Base-by-base conservation (phyloP, 1,140 invertebrate species). In the Cotesia chilonis region DNA sequence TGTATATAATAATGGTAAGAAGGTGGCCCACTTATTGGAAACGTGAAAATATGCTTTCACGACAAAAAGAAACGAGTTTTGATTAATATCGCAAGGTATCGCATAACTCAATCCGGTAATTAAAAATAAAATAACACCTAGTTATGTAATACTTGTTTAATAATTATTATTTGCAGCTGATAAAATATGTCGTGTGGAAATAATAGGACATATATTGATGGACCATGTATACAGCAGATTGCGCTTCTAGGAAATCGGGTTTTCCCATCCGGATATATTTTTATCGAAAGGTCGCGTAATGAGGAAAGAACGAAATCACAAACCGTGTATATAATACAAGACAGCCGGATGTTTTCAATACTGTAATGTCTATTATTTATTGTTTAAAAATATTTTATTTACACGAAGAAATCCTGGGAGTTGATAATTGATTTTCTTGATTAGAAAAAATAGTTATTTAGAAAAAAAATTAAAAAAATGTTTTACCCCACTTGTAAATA, bases 201-300 rank as follows among this genome's bases (percentile, higher is more conserved):
- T 47, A 47, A 47, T 47, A 9, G 41, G 28, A 28, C 3, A 28
- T 28, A 14, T 37, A 17, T 66, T 38, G 64, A 41, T 66, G 64
- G 10, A 66, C 47, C 37, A 47, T 66, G 10, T 38, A 28, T 28
- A 28, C 28, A 12, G 28, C 17, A 4, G 52, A 20, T n/a, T 47
- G 41, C 10, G 6, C 41, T 47, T 47, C 41, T 47, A 47, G 41
- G 41, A 20, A 37, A 38, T 54, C 20, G 68, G 68, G 54, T 41
- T 70, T 70, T 61, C 68, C 68, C 57, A 61, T 28, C 68, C 55
- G 68, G 68, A 70, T 70, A 14, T 28, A 20, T 12, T 59, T 17
- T 47, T 6, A 9, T 59, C 9, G 4, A 63, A 47, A 63, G 12
- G 55, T 70, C 37, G 41, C n/a, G 57, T 38, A 63, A 70, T 41